A percentile compares a stretch with the other conserved stretches of the same genome.
phyloP scores from a whole-genome alignment of 1,140 invertebrate genomes.

The Elysia chlorotica region DNA sequence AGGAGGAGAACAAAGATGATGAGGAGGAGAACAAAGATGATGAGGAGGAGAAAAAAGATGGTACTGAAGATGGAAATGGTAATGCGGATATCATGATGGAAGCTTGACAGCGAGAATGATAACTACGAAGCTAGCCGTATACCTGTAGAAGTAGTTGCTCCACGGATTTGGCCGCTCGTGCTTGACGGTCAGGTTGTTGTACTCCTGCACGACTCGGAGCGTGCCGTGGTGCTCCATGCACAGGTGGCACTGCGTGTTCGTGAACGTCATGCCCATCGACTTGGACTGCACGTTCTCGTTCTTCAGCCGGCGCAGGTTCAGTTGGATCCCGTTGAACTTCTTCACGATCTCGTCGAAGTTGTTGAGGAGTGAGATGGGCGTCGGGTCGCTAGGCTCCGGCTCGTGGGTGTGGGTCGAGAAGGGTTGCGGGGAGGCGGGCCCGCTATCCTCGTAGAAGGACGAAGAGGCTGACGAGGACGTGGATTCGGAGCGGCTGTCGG shows the following conservation, averaged over 20 bases:
- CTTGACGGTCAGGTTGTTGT: constrained; percentile 41
- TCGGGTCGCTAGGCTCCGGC: constrained; percentile 24
- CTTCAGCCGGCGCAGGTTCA: constrained; percentile 41
- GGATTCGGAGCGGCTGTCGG: neutral
- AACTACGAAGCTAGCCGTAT: no score
- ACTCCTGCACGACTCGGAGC: constrained; percentile 48
- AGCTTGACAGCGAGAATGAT: no score
- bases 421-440: neutral
- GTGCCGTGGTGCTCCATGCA: constrained; percentile 53
- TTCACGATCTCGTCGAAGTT: constrained; percentile 53
- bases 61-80: no score
- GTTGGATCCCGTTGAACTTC: constrained; percentile 45
- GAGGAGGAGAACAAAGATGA: no score
- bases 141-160: constrained; percentile 42
- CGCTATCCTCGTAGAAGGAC: neutral
- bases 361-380: constrained; percentile 43
- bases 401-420: neutral
- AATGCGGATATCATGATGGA: no score
- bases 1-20: no score
- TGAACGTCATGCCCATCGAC: constrained; percentile 53
- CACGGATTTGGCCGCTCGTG: constrained; percentile 40
- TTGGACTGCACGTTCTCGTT: constrained; percentile 43
- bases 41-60: no score
- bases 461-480: neutral
- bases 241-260: constrained; percentile 46